phyloP scores from a whole-genome alignment of 2,888 invertebrate species.

The Diploptera punctata region DNA sequence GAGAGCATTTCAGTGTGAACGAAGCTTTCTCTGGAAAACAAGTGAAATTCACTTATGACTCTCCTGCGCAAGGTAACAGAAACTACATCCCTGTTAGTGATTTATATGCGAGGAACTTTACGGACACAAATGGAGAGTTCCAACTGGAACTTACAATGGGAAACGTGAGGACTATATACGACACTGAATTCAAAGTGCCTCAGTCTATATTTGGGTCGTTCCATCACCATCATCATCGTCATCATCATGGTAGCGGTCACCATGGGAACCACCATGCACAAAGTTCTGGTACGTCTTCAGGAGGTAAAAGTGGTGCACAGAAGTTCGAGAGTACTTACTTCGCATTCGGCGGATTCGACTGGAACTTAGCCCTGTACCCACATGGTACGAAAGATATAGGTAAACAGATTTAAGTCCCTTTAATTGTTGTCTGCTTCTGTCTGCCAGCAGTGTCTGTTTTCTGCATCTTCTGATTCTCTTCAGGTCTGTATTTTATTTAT shows the following conservation, averaged over 20 bases:
- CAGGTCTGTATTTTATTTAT: too few species aligned
- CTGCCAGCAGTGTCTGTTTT: too few species aligned
- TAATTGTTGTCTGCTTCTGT: too few species aligned
- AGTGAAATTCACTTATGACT: constrained; percentile 68
- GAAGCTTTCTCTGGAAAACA: constrained; percentile 70
- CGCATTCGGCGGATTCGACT: constrained; percentile 82
- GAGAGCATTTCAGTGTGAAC: constrained; percentile 83
- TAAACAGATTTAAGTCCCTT: too few species aligned
- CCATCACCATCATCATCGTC: constrained; percentile 48
- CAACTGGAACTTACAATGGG: constrained; percentile 80
- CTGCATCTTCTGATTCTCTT: too few species aligned
- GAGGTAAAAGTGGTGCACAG: constrained; percentile 40
- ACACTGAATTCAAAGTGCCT: constrained; percentile 70
- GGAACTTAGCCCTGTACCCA: constrained; percentile 73
- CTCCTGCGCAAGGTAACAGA: constrained; percentile 75
- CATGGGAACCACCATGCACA: constrained; percentile 24
- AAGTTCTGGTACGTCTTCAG: neutral
- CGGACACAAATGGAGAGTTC: constrained; percentile 81
- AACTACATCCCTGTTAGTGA: constrained; percentile 76
- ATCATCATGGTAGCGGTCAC: constrained; percentile 36
- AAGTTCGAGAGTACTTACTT: constrained; percentile 72
- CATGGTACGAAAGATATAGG: constrained; percentile 62
- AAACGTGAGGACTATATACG: constrained; percentile 75
- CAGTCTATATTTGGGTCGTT: constrained; percentile 53
- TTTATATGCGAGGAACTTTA: constrained; percentile 73